Evolutionary conservation across 2,113 vertebrate genomes (phyloP), one percentile per base, ranked within the genome.

Genomic region (Nycticorax nycticorax): DNA sequence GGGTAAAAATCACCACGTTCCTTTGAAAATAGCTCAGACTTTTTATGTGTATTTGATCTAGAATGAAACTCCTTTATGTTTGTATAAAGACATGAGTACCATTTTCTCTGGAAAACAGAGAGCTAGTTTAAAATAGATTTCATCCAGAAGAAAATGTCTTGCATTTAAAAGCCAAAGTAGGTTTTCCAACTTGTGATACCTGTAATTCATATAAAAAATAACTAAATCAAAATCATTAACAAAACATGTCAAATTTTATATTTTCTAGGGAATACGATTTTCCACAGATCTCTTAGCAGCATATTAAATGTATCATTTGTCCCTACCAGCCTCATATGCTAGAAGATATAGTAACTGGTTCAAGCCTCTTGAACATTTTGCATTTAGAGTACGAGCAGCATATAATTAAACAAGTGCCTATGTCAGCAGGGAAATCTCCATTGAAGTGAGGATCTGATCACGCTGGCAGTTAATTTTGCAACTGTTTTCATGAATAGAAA

Each of bases 361-460:
- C 32, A 90, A 93, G 37, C 24, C 73, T 80, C 79, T 74, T 92
- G 88, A 84, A 92, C 26, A 32, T 52, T 92, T 93, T 94, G 59
- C 50, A 86, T 95, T 84, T 85, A 81, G 77, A 96, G 39, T 71
- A 90, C 11, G 6, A 88, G 47, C 26, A 63, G 59, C 50, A 92
- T 83, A 79, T 77, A 95, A 96, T 93, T 95, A 89, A 92, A 77
- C 64, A 81, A 92, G 57, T 89, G 80, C 48, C 73, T 92, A 30
- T 91, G 91, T 93, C 96, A 97, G 83, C 85, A 96, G 91, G 88
- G 83, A 95, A 92, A 94, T 91, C 83, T 96, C 68, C 68, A 93
- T 33, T 93, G 92, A 95, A 88, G 72, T 81, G 79, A 94, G 45
- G 43, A 89, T 86, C 43, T 92, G 90, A 95, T 96, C 92, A 92